These are phyloP conservation scores for Pogona vitticeps DNA, from an alignment of 2,113 vertebrate species.

Conservation along the genomic window DNA sequence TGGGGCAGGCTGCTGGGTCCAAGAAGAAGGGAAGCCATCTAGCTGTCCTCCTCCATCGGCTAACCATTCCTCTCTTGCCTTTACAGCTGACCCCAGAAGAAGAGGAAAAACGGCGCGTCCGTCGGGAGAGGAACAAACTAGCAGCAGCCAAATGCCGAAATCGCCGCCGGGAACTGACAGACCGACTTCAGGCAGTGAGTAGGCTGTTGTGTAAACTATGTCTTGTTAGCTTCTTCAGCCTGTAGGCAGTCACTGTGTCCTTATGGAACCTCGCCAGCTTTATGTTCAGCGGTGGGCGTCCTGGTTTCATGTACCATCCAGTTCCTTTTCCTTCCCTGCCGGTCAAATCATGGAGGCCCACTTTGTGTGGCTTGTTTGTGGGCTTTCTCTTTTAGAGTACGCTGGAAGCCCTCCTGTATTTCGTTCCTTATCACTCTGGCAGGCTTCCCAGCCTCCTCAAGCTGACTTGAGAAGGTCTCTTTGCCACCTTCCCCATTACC, in stretches of 20 bases:
- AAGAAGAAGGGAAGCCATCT: no score
- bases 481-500: neutral
- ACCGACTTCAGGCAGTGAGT: constrained; percentile 93
- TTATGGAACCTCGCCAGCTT: neutral
- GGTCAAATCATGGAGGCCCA: neutral
- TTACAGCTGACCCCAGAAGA: constrained; percentile 90
- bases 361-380: neutral
- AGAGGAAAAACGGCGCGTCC: constrained; percentile 91
- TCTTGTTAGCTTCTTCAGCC: no score
- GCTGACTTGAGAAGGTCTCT: neutral
- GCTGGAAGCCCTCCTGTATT: neutral
- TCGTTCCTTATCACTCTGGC: neutral
- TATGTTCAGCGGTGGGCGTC: neutral
- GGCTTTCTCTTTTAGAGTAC: neutral
- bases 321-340: no score
- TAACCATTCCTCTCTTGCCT: neutral
- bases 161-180: constrained; percentile 91
- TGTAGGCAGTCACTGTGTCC: neutral
- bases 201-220: neutral
- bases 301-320: no score
- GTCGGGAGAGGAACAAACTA: constrained; percentile 91
- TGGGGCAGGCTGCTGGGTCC: neutral
- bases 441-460: neutral
- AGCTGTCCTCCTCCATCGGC: fast-evolving
- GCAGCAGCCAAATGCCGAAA: constrained; percentile 96